phyloP scores from a whole-genome alignment of 2,888 invertebrate genomes.

The Ecdyonurus torrentis region DNA sequence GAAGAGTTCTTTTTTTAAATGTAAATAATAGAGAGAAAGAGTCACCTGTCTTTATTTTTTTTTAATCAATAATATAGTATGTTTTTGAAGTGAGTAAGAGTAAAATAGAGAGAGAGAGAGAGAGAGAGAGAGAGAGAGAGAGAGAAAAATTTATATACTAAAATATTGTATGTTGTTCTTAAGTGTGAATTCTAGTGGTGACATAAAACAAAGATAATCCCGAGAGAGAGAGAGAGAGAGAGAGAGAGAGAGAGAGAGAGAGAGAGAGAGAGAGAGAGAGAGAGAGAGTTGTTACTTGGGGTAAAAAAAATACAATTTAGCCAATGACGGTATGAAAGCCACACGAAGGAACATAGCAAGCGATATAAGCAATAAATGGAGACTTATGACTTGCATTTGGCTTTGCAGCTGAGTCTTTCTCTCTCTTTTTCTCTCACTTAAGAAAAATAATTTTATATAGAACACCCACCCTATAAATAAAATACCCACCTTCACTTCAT shows the following conservation, averaged over 20 bases:
- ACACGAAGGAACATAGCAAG: background rate
- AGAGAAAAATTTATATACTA: too few species aligned
- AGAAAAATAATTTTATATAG: background rate
- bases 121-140: too few species aligned
- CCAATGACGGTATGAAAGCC: background rate
- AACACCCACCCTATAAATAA: background rate
- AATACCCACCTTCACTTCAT: too few species aligned
- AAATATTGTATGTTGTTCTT: background rate
- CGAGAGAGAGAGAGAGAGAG: background rate
- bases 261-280: background rate
- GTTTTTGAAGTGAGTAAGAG: too few species aligned
- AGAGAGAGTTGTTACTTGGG: too few species aligned
- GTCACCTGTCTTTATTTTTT: too few species aligned
- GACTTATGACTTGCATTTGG: slow-evolving; percentile 13
- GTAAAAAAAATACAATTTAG: slow-evolving; percentile 8
- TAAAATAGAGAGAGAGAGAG: too few species aligned
- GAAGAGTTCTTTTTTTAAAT: too few species aligned
- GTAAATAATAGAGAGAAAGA: too few species aligned
- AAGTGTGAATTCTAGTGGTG: background rate
- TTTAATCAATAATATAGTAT: too few species aligned
- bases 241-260: background rate
- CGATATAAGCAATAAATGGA: slow-evolving; percentile 13
- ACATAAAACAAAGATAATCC: slow-evolving; percentile 5
- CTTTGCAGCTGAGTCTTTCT: background rate
- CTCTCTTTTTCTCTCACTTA: too few species aligned